Evolutionary conservation across 2,888 invertebrate species (phyloP).

Genomic region (Drosophila subsilvestris): DNA sequence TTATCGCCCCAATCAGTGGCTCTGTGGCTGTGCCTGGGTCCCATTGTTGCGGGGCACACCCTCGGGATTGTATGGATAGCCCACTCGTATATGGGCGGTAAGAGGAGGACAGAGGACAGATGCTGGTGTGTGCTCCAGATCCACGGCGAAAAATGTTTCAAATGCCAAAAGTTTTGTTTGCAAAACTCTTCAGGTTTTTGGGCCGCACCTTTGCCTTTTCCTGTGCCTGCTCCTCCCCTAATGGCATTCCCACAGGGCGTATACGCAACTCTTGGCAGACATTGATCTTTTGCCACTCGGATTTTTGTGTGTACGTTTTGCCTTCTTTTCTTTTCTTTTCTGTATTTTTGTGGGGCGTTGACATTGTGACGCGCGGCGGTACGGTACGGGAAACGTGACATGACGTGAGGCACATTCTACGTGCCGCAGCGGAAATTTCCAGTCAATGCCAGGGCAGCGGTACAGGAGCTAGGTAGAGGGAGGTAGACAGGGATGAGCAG

Average conservation of each 20-base stretch:
- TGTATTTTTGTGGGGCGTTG: constrained; percentile 53
- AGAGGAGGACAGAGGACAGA: constrained; percentile 17
- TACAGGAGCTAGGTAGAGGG: background rate
- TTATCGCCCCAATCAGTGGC: constrained; percentile 52
- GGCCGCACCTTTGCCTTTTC: constrained; percentile 13
- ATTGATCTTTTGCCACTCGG: constrained; percentile 56
- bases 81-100: constrained; percentile 9
- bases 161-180: constrained; percentile 60
- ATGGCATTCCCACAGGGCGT: constrained; percentile 39
- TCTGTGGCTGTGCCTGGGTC: constrained; percentile 15
- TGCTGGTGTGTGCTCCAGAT: constrained; percentile 13
- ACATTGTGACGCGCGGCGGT: constrained; percentile 51
- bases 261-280: constrained; percentile 58
- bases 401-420: constrained; percentile 54
- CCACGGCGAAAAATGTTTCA: constrained; percentile 39
- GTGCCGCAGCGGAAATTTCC: constrained; percentile 44
- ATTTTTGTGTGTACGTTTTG: constrained; percentile 3
- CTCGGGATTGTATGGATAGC: constrained; percentile 13
- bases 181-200: constrained; percentile 44
- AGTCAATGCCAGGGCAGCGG: constrained; percentile 33
- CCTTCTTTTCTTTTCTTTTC: background rate
- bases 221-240: background rate
- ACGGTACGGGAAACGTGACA: constrained; percentile 58
- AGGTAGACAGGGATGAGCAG: too few relatives aligned
- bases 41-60: background rate